A percentile compares a stretch with the other conserved stretches of the same genome.
These are phyloP conservation scores for Ceyx margarethae DNA, from an alignment of 2,113 vertebrate species.

Conservation along the genomic window DNA sequence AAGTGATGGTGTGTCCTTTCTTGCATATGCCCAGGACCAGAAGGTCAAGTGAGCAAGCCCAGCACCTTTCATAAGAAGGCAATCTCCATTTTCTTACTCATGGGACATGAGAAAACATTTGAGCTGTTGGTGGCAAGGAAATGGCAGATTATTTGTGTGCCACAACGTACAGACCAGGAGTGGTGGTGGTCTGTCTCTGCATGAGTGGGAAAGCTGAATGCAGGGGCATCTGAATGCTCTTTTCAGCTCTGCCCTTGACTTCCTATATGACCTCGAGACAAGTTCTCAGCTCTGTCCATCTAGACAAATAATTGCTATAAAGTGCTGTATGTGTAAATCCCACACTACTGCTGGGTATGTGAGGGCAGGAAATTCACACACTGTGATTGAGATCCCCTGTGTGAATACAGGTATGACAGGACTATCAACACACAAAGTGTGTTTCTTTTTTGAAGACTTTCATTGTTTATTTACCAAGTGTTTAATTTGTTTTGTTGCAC, in stretches of 20 bases:
- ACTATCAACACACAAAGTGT: not conserved
- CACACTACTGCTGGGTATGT: not conserved
- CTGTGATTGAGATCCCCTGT: not conserved
- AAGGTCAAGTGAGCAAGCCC: not conserved
- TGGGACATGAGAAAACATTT: not conserved
- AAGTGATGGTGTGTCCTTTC: not conserved
- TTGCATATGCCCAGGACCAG: not conserved
- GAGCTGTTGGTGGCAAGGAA: not conserved
- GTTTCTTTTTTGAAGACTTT: not conserved
- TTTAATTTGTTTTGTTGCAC: not conserved
- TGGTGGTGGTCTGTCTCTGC: not conserved
- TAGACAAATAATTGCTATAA: not conserved
- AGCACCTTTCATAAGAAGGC: not conserved
- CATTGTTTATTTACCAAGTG: not conserved
- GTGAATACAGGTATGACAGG: not conserved
- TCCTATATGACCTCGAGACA: not conserved
- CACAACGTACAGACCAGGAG: not conserved
- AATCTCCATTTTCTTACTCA: not conserved
- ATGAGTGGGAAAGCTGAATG: accelerated
- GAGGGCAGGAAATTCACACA: not conserved
- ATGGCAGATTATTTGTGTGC: not conserved
- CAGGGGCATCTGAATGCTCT: not conserved
- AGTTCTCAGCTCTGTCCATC: not conserved
- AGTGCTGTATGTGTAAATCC: not conserved
- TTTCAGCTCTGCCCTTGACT: not conserved